Conservation (phyloP, 2,113 vertebrate genomes). For the Hydrochoerus hydrochaeris region DNA sequence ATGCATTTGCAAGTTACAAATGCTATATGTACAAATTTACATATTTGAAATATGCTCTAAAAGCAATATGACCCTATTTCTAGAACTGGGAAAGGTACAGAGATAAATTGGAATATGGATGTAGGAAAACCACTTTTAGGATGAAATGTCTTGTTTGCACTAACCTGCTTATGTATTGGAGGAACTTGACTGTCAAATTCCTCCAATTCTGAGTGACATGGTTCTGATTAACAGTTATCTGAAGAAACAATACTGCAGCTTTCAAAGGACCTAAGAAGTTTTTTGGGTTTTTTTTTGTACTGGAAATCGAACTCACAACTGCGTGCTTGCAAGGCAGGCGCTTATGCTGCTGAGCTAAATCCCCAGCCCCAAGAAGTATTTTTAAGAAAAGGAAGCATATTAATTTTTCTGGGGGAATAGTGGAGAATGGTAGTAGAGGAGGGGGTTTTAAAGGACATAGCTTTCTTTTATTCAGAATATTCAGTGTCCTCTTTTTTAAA, state of each 20-base stretch:
- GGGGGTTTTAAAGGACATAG: conserved; percentile 44
- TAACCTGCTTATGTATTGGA: neutral
- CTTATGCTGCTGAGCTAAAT: too few relatives aligned
- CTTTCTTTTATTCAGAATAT: conserved; percentile 39
- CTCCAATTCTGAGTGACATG: too few relatives aligned
- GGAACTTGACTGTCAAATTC: neutral
- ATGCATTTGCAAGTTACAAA: neutral
- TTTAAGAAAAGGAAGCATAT: neutral
- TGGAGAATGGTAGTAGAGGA: neutral
- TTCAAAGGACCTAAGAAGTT: neutral
- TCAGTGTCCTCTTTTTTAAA: conserved; percentile 5
- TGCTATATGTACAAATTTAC: neutral
- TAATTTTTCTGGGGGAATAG: neutral
- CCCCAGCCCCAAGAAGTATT: too few relatives aligned
- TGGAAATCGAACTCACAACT: too few relatives aligned
- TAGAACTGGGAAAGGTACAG: neutral
- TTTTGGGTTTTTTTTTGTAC: too few relatives aligned
- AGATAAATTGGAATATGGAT: neutral
- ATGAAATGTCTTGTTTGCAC: conserved; percentile 7
- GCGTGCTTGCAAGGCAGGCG: too few relatives aligned
- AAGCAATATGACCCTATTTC: neutral
- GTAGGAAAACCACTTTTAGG: neutral
- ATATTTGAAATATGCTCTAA: conserved; percentile 1
- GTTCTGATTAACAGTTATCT: conserved; percentile 32
- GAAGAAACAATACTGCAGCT: neutral